Evolutionary conservation across 2,888 invertebrate genomes (phyloP), one percentile per base, ranked within the genome.

Genomic region (Stenotaenia linearis): DNA sequence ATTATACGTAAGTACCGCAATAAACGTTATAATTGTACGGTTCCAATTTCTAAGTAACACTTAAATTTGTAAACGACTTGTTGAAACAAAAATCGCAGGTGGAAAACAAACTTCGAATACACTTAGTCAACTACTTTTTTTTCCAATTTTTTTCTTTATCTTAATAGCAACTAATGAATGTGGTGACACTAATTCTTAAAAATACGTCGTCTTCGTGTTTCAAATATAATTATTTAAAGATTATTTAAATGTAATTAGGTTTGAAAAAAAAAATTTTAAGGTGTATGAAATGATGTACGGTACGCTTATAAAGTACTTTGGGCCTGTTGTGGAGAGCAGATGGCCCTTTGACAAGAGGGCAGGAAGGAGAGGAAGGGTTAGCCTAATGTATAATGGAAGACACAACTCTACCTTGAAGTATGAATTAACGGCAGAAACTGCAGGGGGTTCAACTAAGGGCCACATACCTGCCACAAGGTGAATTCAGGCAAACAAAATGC

Each of bases 371-470:
- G 69, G 69, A 69, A 69, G 69, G 69, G 69, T 69, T 69, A 69
- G 69, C 25, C n/a, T 69, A 25, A 69, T 69, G 69, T 69, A 69
- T 69, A 28, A 69, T 69, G 69, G 69, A 69, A 69, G 69, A 69
- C 69, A 28, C 69, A 69, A 69, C 69, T 69, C 69, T n/a, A 69
- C 69, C 69, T 69, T 69, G 69, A 69, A 69, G 69, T 69, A 69
- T 69, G 69, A 69, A 69, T 69, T 69, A 69, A 69, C 69, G 69
- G 69, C 69, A 69, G 69, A 69, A 69, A 69, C 69, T 69, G 69
- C 28, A 69, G 69, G 69, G 15, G 69, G 69, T 69, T 69, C 69
- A 69, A 50, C 69, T 69, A 28, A 25, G 28, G 69, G 69, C 69
- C 69, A 69, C 69, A 69, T 69, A 69, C 69, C 69, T 69, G 69